Base-by-base conservation (phyloP, 2,888 invertebrate genomes). In the Ophonus ardosiacus region DNA sequence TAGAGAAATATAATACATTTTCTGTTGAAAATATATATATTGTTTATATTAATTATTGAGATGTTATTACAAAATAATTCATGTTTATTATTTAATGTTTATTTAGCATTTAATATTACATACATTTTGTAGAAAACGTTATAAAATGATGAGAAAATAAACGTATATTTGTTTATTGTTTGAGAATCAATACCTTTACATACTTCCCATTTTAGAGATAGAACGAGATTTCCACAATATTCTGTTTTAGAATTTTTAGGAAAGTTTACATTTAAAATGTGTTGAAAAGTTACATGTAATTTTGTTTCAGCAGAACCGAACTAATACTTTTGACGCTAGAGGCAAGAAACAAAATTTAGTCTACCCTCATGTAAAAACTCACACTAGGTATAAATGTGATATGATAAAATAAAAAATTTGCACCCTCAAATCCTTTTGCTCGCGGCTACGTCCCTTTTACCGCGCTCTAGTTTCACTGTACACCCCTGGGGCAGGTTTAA, bases 371-470 rank as follows among this genome's bases (percentile, higher is more conserved):
- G 31, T 31, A 68, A 71, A 43, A 71, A 71, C 7, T 71, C 71
- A 10, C 71, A 71, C 40, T 71, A 40, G n/a, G 71, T 71, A 71
- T 71, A 43, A 71, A 43, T 71, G 21, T 71, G 43, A 71, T 71
- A 71, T 43, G 43, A 71, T 71, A 71, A 71, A 71, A 71, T 71
- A 71, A 71, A 71, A 71, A n/a, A 43, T 71, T 71, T 71, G 71
- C 43, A 43, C 71, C 17, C 43, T 7, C 17, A 63, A 63, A 21
- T 24, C 18, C n/a, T 63, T 63, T 13, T 10, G 7, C 63, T 21
- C 0, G 18, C 7, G 43, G 40, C 38, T 8, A 4, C 1, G 17
- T 18, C 43, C 43, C 15, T 71, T 71, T 71, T 71, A 71, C 71
- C 43, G 18, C 71, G 43, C 18, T 18, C 71, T 71, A 71, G 43